Base-by-base conservation (phyloP, 2,888 invertebrate species). In the Callinectes sapidus region DNA sequence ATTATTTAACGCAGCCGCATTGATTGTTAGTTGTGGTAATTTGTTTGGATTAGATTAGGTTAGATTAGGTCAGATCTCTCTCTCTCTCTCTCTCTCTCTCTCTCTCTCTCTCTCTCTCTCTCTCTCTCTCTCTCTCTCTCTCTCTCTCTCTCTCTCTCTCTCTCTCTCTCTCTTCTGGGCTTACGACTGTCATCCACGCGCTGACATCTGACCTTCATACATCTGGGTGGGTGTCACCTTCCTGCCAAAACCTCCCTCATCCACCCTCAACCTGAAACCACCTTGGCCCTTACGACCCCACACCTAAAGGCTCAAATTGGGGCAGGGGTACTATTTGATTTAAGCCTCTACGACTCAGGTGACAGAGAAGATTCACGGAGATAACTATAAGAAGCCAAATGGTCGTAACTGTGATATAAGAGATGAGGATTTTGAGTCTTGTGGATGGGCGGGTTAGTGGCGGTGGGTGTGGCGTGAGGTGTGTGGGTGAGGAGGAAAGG, bases 121-220 rank as follows among this genome's bases (percentile, higher is more conserved):
- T 28, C 35, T 55, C 85, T 39, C 89, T 89, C 92, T 85, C 55
- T 85, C 89, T 89, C 85, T 77, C 89, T 85, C 85, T 77, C 81
- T 32, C 81, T 55, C 54, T 32, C 32, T 42, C 61, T 77, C 23
- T 71, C 77, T 91, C 35, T 55, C 87, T 42, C 61, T 48, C 39
- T 35, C 54, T 54, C 32, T 48, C 48, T 18, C 66, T 35, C 32
- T 55, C 35, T 23, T 28, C n/a, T 48, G 35, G 14, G n/a, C 77
- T 13, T 32, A 28, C n/a, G 77, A 81, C 81, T 81, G 81, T 61
- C 88, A 54, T 54, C 55, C 55, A 54, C 88, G 61, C 18, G 55
- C 32, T 61, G 35, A 32, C 14, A 42, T 71, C 71, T 71, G 39
- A 42, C 42, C 28, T 71, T 42, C 32, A 35, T 48, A 18, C 23